Conservation (phyloP, 2,888 invertebrate genomes). For the Caenorhabditis wallacei region DNA sequence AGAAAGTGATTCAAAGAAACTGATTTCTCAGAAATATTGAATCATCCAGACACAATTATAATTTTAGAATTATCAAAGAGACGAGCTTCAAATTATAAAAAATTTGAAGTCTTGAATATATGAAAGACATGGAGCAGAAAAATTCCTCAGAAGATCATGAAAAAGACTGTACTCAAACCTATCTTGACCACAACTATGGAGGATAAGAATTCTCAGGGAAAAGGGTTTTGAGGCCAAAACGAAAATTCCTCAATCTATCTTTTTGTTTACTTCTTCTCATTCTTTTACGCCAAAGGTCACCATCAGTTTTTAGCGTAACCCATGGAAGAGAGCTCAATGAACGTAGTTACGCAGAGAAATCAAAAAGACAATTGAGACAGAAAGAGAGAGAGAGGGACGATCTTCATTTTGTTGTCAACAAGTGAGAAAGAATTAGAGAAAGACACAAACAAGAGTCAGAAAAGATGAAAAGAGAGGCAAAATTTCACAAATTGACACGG, state of each 20-base stretch:
- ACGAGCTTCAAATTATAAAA: too few species aligned
- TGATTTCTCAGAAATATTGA: too few species aligned
- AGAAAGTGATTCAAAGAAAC: too few species aligned
- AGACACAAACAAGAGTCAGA: conserved; percentile 48
- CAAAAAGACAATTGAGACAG: not conserved
- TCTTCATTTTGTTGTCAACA: conserved; percentile 49
- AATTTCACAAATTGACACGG: not conserved
- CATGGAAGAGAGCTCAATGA: conserved; percentile 5
- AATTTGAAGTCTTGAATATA: too few species aligned
- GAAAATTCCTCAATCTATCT: conserved; percentile 23
- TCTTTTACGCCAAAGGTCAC: conserved; percentile 44
- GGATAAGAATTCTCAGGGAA: not conserved
- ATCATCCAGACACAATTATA: too few species aligned
- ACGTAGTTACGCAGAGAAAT: conserved; percentile 36
- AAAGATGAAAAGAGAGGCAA: not conserved
- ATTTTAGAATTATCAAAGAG: too few species aligned
- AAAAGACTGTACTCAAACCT: not conserved
- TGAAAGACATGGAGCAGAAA: not conserved
- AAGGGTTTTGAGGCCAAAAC: not conserved
- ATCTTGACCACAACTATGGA: too few species aligned
- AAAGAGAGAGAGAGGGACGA: too few species aligned
- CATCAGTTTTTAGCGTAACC: not conserved
- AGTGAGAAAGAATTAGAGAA: conserved; percentile 8
- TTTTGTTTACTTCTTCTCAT: conserved; percentile 56
- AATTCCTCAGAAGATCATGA: not conserved